Conservation (phyloP, 2,113 vertebrate species). For the Prinia subflava region DNA sequence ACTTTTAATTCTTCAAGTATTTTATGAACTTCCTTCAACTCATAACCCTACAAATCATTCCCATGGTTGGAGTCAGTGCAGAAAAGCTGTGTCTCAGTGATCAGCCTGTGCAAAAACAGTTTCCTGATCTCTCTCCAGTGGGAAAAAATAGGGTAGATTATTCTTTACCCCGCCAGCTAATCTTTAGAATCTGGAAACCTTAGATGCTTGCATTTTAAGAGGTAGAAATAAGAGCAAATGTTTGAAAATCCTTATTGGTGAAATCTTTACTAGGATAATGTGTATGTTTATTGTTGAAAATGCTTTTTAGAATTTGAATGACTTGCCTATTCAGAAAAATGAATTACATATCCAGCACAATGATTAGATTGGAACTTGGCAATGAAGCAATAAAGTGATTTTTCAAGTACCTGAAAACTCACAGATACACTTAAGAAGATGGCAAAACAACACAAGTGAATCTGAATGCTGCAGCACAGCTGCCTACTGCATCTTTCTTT, state of each 20-base stretch:
- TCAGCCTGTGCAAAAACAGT: not conserved
- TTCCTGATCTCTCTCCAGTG: not conserved
- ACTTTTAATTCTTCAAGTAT: not conserved
- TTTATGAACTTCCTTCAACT: not conserved
- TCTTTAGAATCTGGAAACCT: slow-evolving; percentile 20
- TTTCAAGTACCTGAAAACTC: not conserved
- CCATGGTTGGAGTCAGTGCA: not conserved
- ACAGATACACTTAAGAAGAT: not conserved
- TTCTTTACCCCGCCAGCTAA: not conserved
- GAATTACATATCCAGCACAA: not conserved
- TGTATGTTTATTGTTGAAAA: not conserved
- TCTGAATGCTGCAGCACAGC: not conserved
- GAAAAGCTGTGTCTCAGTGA: not conserved
- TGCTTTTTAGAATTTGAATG: not conserved
- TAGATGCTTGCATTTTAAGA: not conserved
- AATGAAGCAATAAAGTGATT: not conserved
- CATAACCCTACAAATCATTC: not conserved
- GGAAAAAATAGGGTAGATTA: not conserved
- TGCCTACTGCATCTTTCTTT: not conserved
- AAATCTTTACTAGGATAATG: not conserved
- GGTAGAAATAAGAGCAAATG: not conserved
- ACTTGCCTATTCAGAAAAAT: not conserved
- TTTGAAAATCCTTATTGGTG: slow-evolving; percentile 21
- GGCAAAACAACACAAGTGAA: not conserved
- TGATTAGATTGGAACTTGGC: not conserved